A percentile compares a stretch with the other conserved stretches of the same genome.
phyloP scores from a whole-genome alignment of 2,888 invertebrate genomes.

The Ophonus ardosiacus region DNA sequence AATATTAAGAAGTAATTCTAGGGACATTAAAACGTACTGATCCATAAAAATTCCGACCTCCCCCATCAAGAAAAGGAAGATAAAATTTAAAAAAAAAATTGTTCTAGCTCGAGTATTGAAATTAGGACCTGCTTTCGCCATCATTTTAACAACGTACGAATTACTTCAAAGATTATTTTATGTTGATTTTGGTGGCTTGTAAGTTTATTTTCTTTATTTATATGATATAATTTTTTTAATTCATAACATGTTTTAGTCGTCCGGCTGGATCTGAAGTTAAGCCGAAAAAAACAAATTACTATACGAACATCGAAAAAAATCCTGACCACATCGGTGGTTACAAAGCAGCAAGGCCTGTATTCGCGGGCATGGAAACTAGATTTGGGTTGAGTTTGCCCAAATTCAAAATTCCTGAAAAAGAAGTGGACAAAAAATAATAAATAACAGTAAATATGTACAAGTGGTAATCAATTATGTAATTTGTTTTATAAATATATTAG shows the following conservation, averaged over 20 bases:
- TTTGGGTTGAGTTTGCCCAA: slow-evolving; percentile 96
- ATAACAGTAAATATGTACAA: not conserved
- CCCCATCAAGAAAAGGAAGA: too few relatives aligned
- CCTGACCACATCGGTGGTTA: slow-evolving; percentile 98
- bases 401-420: slow-evolving; percentile 71
- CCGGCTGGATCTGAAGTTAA: slow-evolving; percentile 92
- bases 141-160: slow-evolving; percentile 98
- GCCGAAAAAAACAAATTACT: slow-evolving; percentile 79
- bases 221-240: not conserved
- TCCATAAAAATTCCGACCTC: too few relatives aligned
- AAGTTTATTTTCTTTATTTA: slow-evolving; percentile 75
- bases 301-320: slow-evolving; percentile 83
- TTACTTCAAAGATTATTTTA: slow-evolving; percentile 95
- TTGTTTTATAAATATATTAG: too few relatives aligned
- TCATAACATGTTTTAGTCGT: slow-evolving; percentile 78
- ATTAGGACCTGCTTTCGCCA: slow-evolving; percentile 99
- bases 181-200: slow-evolving; percentile 98
- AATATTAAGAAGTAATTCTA: too few relatives aligned
- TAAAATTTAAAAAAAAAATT: not conserved
- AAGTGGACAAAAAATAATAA: not conserved
- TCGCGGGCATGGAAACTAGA: slow-evolving; percentile 97
- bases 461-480: too few relatives aligned
- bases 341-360: slow-evolving; percentile 94
- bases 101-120: slow-evolving; percentile 93
- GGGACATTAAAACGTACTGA: too few relatives aligned